Evolutionary conservation across 2,797 vertebrate genomes (phyloP).

Genomic region (Ciconia nigra): DNA sequence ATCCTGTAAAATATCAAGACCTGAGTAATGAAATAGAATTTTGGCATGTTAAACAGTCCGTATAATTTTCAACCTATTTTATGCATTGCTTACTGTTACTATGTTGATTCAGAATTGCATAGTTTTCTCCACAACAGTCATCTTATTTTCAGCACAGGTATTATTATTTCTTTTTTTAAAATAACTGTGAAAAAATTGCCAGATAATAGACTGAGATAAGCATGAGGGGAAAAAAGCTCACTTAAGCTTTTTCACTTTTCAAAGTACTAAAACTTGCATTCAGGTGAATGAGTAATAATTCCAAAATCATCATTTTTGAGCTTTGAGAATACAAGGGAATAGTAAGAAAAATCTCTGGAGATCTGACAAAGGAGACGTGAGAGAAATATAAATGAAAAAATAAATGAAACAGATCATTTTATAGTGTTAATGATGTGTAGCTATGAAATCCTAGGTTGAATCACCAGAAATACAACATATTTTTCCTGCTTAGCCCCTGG

Average conservation of each 20-base stretch:
- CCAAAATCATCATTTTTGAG: neutral
- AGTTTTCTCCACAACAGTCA: neutral
- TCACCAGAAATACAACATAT: slow-evolving; percentile 8
- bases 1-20: neutral
- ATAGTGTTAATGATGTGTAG: slow-evolving; percentile 35
- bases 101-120: neutral
- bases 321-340: neutral
- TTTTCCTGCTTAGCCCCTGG: slow-evolving; percentile 25
- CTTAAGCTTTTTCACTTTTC: neutral
- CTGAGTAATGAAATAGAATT: neutral
- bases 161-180: neutral
- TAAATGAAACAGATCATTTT: slow-evolving; percentile 52
- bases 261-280: neutral
- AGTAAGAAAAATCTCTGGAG: neutral
- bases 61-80: neutral
- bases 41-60: neutral
- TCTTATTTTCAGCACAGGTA: neutral
- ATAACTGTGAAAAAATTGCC: neutral
- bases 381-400: slow-evolving; percentile 16
- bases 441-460: slow-evolving; percentile 24
- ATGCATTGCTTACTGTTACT: neutral
- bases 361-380: neutral
- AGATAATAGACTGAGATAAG: neutral
- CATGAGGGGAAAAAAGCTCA: neutral
- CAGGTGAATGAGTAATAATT: neutral